These are phyloP conservation scores for Mus minutoides DNA, from an alignment of 2,797 vertebrate genomes.

Conservation along the genomic window DNA sequence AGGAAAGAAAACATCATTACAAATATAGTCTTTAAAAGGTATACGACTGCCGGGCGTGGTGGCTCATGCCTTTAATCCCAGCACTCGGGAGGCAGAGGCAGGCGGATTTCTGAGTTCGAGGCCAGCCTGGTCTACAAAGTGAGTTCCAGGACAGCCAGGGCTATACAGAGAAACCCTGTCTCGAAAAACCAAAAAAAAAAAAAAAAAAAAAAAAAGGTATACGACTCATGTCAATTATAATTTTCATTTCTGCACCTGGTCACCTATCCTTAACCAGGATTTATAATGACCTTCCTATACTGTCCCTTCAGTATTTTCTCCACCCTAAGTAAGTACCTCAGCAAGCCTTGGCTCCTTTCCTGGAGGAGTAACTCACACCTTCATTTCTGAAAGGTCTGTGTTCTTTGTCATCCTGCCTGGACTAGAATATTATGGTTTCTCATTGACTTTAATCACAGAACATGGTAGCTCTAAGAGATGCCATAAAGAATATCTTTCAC, in stretches of 20 bases:
- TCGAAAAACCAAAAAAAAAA: too few relatives aligned
- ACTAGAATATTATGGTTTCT: not conserved
- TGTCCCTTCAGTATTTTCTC: not conserved
- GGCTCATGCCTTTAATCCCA: too few relatives aligned
- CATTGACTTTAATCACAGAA: not conserved
- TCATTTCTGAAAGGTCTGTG: not conserved
- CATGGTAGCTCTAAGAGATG: not conserved
- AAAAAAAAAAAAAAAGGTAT: not conserved
- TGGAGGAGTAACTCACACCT: not conserved
- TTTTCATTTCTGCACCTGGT: not conserved
- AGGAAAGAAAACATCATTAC: not conserved
- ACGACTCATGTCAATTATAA: not conserved
- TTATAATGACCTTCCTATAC: not conserved
- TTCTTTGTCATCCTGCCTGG: not conserved
- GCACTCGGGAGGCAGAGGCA: too few relatives aligned
- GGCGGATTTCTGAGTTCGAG: too few relatives aligned
- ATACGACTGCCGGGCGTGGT: too few relatives aligned
- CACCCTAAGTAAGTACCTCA: not conserved
- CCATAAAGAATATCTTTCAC: not conserved
- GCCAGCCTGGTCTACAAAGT: too few relatives aligned
- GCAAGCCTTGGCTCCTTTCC: not conserved
- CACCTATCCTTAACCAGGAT: not conserved
- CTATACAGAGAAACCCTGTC: too few relatives aligned
- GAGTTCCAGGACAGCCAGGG: too few relatives aligned
- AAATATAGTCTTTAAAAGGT: not conserved